Evolutionary conservation across 2,888 invertebrate genomes (phyloP).

Genomic region (Drosophila putrida): DNA sequence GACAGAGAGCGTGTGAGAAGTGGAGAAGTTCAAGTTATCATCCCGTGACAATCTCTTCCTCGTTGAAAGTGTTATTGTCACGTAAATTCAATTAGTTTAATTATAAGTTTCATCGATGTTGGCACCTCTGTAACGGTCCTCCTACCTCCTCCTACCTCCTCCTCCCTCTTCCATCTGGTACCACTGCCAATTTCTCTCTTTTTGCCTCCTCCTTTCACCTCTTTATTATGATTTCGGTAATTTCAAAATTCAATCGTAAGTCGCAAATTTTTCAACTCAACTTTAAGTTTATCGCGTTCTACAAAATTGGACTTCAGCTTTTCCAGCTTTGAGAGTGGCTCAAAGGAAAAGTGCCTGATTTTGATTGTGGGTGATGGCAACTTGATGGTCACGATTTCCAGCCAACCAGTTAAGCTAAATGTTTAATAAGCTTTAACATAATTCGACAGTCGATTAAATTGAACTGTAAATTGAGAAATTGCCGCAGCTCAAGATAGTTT

Average conservation of each 20-base stretch:
- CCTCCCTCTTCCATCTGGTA: too few species aligned
- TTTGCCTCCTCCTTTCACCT: constrained; percentile 1
- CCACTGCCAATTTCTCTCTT: not conserved
- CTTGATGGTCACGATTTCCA: constrained; percentile 46
- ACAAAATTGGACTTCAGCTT: constrained; percentile 30
- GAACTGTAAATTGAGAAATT: constrained; percentile 29
- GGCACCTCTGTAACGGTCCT: constrained; percentile 65
- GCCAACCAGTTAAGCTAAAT: constrained; percentile 19
- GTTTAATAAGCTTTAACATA: constrained; percentile 16
- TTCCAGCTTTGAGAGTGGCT: not conserved
- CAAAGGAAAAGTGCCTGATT: constrained; percentile 18
- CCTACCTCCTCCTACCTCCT: constrained; percentile 7
- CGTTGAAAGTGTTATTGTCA: constrained; percentile 77
- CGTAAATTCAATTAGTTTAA: constrained; percentile 80
- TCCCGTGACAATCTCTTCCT: constrained; percentile 68
- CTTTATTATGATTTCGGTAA: constrained; percentile 16
- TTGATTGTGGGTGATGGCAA: constrained; percentile 42
- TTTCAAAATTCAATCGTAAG: constrained; percentile 30
- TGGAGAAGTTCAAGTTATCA: constrained; percentile 52
- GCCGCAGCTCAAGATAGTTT: constrained; percentile 1
- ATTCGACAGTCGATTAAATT: constrained; percentile 33
- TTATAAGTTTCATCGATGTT: constrained; percentile 75
- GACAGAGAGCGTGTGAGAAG: constrained; percentile 1
- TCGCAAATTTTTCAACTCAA: constrained; percentile 16
- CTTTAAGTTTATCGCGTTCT: constrained; percentile 22